phyloP scores from a whole-genome alignment of 23 tunicate species.

The Trididemnum miniatum region DNA sequence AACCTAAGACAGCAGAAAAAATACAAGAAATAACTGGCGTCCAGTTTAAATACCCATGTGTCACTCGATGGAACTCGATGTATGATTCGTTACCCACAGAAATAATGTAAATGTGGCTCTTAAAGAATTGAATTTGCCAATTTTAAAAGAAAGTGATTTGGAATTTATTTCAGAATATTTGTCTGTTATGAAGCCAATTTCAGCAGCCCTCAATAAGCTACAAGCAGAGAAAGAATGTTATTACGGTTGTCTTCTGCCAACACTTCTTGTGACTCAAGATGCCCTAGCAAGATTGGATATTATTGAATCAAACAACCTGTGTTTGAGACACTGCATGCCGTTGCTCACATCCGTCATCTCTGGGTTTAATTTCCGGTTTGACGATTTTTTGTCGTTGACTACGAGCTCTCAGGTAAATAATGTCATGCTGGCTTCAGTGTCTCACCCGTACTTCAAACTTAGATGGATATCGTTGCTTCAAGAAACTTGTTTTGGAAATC shows the following conservation, averaged over 20 bases:
- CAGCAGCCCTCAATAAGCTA: background rate
- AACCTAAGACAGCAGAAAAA: background rate
- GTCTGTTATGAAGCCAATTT: background rate
- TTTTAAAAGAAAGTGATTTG: background rate
- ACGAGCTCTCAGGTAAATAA: background rate
- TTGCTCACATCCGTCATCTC: background rate
- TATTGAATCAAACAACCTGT: background rate
- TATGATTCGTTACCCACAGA: background rate
- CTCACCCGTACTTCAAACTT: background rate
- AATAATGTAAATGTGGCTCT: background rate
- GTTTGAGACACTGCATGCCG: constrained; percentile 7
- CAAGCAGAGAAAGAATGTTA: background rate
- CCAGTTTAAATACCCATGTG: background rate
- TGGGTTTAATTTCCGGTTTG: background rate
- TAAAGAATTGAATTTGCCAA: background rate
- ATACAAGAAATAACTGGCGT: background rate
- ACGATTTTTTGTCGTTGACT: background rate
- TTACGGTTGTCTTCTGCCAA: constrained; percentile 7
- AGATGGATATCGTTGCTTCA: constrained; percentile 1
- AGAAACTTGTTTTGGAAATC: background rate
- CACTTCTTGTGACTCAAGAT: background rate
- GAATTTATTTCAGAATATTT: background rate
- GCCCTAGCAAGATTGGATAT: background rate
- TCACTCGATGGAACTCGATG: background rate
- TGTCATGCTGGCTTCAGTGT: background rate